Base-by-base conservation (phyloP, 2,888 invertebrate species). In the Thereva nobilitata region DNA sequence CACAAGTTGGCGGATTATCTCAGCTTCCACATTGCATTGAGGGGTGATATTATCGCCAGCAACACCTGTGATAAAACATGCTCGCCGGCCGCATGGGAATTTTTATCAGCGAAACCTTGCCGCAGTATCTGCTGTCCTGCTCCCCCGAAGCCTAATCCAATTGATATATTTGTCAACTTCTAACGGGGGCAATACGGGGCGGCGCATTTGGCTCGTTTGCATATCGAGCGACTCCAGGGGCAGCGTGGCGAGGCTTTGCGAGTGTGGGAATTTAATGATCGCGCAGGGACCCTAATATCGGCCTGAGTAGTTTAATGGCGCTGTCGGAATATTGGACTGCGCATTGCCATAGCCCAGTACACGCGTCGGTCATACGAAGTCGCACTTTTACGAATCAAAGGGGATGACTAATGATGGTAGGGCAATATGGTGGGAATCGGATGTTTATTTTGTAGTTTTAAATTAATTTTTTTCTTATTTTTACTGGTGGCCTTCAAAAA, bases 331-430 rank as follows among this genome's bases (percentile, higher is more conserved):
- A 23, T 23, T 23, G 23, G 23, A 23, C 23, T 23, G 23, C 23
- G 23, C 23, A 23, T 23, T 23, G 23, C 23, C 23, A 23, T 1
- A 23, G 23, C 23, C 23, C 23, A 1, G 23, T 23, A 68, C 68
- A 68, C 68, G 68, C 68, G 68, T 55, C 66, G 53, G 68, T 55
- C 68, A 66, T 61, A 55, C 68, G 68, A 61, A 65, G 65, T 68
- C 68, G 66, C 65, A 63, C 68, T 59, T 68, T 68, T 49, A 9
- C 49, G 59, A 47, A 49, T 59, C 49, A 55, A 12, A 12, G 59
- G 23, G 37, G 45, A 52, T 47, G 47, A 45, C 37, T 34, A 59
- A 59, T 47, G 47, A 38, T 34, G 37, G 59, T 49, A 12, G 59
- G 38, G 47, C 37, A 47, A 23, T 49, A 38, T 38, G 38, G 8